Evolutionary conservation across 2,113 vertebrate species (phyloP).

Genomic region (Antechinus stuartii): DNA sequence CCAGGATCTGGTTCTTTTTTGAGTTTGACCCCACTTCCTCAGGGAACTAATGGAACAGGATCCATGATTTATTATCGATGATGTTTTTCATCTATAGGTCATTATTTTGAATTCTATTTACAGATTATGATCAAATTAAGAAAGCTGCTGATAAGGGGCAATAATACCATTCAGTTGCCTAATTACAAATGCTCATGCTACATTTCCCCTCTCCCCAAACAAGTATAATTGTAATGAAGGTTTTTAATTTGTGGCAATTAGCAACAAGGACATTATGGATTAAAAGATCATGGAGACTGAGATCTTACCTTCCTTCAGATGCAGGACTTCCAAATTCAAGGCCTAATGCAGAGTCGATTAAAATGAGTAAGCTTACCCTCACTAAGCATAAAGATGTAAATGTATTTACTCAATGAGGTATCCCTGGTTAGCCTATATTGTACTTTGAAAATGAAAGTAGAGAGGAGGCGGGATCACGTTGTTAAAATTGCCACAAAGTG

Average conservation of each 20-base stretch:
- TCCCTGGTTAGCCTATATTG: slow-evolving; percentile 34
- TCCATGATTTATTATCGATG: background rate
- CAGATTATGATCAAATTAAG: slow-evolving; percentile 14
- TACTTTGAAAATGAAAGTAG: slow-evolving; percentile 33
- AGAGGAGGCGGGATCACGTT: slow-evolving; percentile 6
- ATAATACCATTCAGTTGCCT: slow-evolving; percentile 37
- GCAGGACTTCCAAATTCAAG: background rate
- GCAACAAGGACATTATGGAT: background rate
- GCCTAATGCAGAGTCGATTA: background rate
- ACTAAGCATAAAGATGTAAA: background rate
- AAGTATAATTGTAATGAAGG: background rate
- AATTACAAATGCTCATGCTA: slow-evolving; percentile 19
- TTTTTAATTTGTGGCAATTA: background rate
- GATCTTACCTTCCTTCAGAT: slow-evolving; percentile 47
- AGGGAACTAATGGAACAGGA: background rate
- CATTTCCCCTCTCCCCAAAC: background rate
- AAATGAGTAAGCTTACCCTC: background rate
- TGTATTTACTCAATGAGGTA: background rate
- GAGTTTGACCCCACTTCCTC: background rate
- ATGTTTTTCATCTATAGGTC: background rate
- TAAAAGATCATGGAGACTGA: background rate
- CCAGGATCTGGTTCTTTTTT: background rate
- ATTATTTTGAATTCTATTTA: slow-evolving; percentile 10
- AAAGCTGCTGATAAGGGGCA: slow-evolving; percentile 39
- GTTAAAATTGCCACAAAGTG: background rate